Base-by-base conservation (phyloP, 2,888 invertebrate genomes). In the Mystacides longicornis region DNA sequence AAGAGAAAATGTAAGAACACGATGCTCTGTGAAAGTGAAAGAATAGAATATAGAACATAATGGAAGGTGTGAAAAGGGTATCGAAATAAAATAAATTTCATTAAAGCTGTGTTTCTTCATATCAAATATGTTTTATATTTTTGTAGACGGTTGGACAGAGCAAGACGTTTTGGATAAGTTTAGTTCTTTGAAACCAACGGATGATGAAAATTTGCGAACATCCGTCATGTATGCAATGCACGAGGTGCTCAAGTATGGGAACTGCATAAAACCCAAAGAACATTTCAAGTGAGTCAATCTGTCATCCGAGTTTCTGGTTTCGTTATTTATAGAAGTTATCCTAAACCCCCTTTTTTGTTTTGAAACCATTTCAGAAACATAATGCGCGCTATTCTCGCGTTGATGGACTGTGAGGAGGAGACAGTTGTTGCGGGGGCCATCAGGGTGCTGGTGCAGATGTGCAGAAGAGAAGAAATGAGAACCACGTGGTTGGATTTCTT, bases 401-500 rank as follows among this genome's bases (percentile, higher is more conserved):
- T 88, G 63, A 70, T 94, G 33, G 68, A 70, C n/a, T 71, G 68
- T 54, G 81, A 80, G 1, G 72, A 79, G 64, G 80, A 83, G 64
- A 81, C 83, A 27, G 84, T 88, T 3, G 82, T 91, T 48, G 83
- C 86, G 0, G 81, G 87, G 58, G 89, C 91, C 0, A 80, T 94
- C 51, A 83, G 86, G 65, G 89, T 89, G 19, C 77, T 96, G 45
- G 82, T 89, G 59, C 93, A 93, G 75, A 85, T 97, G 67, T 82
- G 95, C 64, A 83, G 89, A 60, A 83, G 88, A 53, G 80, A 83
- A 33, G 83, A 86, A 67, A 81, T 92, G 64, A 77, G 89, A 45
- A 79, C 85, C 57, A 84, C 86, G 63, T 95, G 96, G 82, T 81
- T 85, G 62, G 87, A 87, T 66, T 97, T 91, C 75, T 87, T 92